Evolutionary conservation across 2,113 vertebrate genomes (phyloP), one percentile per base, ranked within the genome.

Genomic region (Myrmecophaga tridactyla): DNA sequence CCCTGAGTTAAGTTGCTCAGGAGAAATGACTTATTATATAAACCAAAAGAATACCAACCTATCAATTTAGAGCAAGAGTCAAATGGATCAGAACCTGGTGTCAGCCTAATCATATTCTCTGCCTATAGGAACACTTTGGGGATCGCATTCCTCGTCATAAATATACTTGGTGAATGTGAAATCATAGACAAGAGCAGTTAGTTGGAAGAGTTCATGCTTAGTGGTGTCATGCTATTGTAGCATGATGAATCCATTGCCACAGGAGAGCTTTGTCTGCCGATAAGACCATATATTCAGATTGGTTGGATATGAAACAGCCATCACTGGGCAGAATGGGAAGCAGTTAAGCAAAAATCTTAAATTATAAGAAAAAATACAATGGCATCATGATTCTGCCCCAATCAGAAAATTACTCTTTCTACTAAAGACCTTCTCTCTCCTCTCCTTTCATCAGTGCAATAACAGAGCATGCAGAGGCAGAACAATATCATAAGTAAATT

Each of bases 51-150:
- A 80, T 62, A 69, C 8, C 15, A 86, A 43, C 58, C 53, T 53
- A 25, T 41, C 31, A 67, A 75, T 83, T 84, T 80, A 90, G 62
- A 94, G 53, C 69, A 91, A 87, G 84, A 46, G 9, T 87, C 81
- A 89, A 60, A 21, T 83, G 84, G 17, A 60, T 87, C 17, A 65
- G 51, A 85, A 60, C 36, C 70, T 78, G 17, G 18, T 75, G 34
- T 72, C n/a, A 17, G 18, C 14, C 39, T 75, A 39, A 29, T 86
- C 67, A 31, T 53, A 65, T 39, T 83, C 62, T 81, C 65, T 67
- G 25, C n/a, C 48, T 81, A 7, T 70, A 91, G 86, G 75, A 53
- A 91, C 94, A 46, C 14, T 73, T 89, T 43, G 39, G 73, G 39
- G 85, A 90, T 23, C 67, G 58, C 65, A 6, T 84, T 48, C 53